Evolutionary conservation across 2,797 vertebrate genomes (phyloP), one percentile per base, ranked within the genome.

Genomic region (Uromys caudimaculatus): DNA sequence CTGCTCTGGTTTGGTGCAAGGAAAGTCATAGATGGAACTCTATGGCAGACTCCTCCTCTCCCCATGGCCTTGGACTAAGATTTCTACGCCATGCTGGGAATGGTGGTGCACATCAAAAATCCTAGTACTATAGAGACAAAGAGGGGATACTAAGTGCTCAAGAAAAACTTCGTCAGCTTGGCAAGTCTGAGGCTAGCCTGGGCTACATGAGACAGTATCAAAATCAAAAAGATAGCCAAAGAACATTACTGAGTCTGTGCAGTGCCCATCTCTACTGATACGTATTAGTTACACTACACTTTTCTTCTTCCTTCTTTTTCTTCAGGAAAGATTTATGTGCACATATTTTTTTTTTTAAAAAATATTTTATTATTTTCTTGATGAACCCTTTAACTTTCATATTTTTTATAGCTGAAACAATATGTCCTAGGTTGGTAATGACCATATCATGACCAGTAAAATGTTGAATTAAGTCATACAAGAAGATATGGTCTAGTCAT

Each of bases 351-450:
- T 19, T 10, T 54, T 60, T 24, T 24, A 75, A 91, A 91, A 60
- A 75, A 85, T 56, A 47, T 79, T 92, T 11, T 44, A 54, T 54
- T 47, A 78, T 69, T 60, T 29, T 13, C 44, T 9, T 38, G 64
- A 23, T 88, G 88, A 88, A 38, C 21, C 77, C 23, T 62, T 78
- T 75, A n/a, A 16, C 86, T 95, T 50, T 50, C 58, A 52, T n/a
- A 41, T 11, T 78, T 78, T 58, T 82, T n/a, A n/a, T 32, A 67
- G 29, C 17, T 82, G 58, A 76, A 71, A 90, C 50, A 92, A 62
- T 23, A 78, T 9, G 23, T 32, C n/a, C 35, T 93, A 29, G n/a
- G 41, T 76, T 50, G 78, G 17, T n/a, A 81, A 62, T 47, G 14
- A 56, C 44, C 77, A 29, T 32, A 19, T 6, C 21, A 47, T 41